Conservation (phyloP, 2,797 vertebrate genomes). For the Notoglanidium macrostoma region DNA sequence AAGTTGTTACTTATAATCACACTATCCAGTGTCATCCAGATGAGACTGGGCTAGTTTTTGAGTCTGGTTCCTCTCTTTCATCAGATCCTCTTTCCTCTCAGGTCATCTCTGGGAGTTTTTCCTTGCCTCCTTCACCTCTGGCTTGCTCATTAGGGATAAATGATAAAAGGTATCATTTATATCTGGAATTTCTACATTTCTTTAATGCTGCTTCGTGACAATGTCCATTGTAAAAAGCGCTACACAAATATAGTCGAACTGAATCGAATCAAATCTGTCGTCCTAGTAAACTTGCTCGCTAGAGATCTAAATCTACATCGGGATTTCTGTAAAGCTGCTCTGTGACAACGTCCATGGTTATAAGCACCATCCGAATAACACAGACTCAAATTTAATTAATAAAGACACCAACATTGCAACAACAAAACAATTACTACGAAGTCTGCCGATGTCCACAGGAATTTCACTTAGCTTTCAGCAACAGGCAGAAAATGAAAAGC, state of each 20-base stretch:
- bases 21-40: too few species aligned
- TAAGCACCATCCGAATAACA: background rate
- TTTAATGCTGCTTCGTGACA: background rate
- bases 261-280: background rate
- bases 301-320: too few species aligned
- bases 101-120: background rate
- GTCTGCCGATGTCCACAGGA: background rate
- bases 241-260: background rate
- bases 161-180: too few species aligned
- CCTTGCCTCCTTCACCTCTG: background rate
- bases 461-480: constrained; percentile 21
- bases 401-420: background rate
- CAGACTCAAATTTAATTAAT: background rate
- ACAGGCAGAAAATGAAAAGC: constrained; percentile 18
- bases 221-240: background rate
- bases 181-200: background rate
- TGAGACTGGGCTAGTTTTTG: too few species aligned
- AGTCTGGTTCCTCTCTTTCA: background rate
- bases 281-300: background rate
- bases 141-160: background rate
- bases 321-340: background rate
- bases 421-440: background rate
- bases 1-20: too few species aligned
- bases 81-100: too few species aligned
- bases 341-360: background rate